These are phyloP conservation scores for Pharmacophagus antenor DNA, from an alignment of 2,888 invertebrate genomes.

Conservation along the genomic window DNA sequence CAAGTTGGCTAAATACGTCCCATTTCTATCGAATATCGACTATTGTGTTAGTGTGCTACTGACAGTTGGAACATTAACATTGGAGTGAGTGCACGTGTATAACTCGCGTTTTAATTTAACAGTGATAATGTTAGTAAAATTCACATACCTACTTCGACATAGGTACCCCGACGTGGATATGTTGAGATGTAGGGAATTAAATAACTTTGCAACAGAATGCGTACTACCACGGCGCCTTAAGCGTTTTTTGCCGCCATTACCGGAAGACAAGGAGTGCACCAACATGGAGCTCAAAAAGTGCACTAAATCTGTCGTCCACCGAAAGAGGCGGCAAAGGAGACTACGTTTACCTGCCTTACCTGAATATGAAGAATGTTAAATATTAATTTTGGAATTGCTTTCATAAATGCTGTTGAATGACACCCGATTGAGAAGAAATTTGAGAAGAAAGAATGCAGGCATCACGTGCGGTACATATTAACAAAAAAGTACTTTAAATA, in stretches of 20 bases:
- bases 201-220: constrained; percentile 61
- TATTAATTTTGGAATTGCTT: constrained; percentile 7
- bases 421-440: not conserved
- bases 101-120: constrained; percentile 5
- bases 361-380: constrained; percentile 64
- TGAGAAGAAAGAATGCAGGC: not conserved
- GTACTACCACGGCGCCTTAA: constrained; percentile 62
- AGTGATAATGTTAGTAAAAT: constrained; percentile 60
- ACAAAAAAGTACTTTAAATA: not conserved
- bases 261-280: constrained; percentile 70
- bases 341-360: constrained; percentile 60
- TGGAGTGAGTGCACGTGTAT: constrained; percentile 47
- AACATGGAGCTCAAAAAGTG: constrained; percentile 58
- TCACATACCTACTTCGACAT: constrained; percentile 51
- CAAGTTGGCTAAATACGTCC: not conserved
- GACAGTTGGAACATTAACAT: constrained; percentile 41
- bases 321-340: constrained; percentile 58
- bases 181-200: constrained; percentile 62
- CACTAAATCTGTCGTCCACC: constrained; percentile 49
- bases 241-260: constrained; percentile 60
- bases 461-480: not conserved
- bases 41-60: no score
- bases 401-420: not conserved
- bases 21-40: no score
- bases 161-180: constrained; percentile 65